Evolutionary conservation across 2,797 vertebrate genomes (phyloP).

Genomic region (Tenualosa thibaudeaui): DNA sequence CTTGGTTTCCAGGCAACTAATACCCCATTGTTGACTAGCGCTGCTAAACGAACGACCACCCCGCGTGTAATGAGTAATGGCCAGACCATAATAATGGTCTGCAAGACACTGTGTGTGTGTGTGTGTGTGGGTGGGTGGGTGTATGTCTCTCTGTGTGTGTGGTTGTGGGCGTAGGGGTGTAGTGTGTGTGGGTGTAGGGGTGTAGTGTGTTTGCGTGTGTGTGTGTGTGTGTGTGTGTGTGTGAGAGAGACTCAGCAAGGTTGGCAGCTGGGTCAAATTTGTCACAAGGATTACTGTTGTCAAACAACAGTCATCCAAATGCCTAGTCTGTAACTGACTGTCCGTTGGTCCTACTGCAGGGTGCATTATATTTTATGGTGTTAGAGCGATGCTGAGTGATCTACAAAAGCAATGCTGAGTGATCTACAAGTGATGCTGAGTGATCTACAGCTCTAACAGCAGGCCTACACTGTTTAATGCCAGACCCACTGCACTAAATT

Average conservation of each 20-base stretch:
- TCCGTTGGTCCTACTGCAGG: background rate
- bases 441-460: background rate
- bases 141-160: background rate
- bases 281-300: background rate
- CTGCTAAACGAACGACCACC: background rate
- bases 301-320: background rate
- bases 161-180: background rate
- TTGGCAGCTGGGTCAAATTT: too few species aligned
- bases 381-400: background rate
- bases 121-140: background rate
- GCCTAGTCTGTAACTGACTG: background rate
- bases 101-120: background rate
- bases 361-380: background rate
- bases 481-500: too few species aligned
- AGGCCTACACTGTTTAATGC: background rate
- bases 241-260: background rate
- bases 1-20: slow-evolving; percentile 19
- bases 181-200: background rate
- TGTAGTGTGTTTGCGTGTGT: background rate
- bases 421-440: too few species aligned
- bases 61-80: background rate
- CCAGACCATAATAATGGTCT: background rate
- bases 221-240: background rate
- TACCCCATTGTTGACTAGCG: slow-evolving; percentile 1
- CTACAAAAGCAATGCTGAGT: background rate